Base-by-base conservation (phyloP, 64 coral and sea anemone genomes). In the Porites lutea region DNA sequence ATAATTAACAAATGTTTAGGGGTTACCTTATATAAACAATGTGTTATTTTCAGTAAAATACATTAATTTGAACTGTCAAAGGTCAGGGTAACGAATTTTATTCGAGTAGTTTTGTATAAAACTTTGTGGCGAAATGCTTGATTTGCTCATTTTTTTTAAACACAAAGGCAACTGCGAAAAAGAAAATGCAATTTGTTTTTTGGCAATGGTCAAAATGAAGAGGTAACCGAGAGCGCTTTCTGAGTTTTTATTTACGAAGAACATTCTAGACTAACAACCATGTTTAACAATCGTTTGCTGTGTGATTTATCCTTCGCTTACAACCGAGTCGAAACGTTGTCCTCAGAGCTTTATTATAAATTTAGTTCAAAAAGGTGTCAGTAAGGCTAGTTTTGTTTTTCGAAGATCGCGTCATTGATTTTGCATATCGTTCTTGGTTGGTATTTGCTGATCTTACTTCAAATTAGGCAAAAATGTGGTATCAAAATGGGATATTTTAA, bases 391-490 rank as follows among this genome's bases (percentile, higher is more conserved):
- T 55, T 78, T 78, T 78, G 19, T 14, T 7, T 78, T 54, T 78
- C 16, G 19, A 65, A 48, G 7, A 65, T 65, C 18, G 27, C 15
- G 8, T 65, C 59, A 67, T 84, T 21, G 81, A 84, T 84, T 51
- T 84, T 48, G 27, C 58, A 65, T 82, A 10, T 82, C 58, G 27
- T 5, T 62, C 62, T 18, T 13, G 3, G 13, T 51, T 15, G 49
- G 49, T 47, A 14, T 6, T 19, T 76, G 4, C 22, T 3, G 5
- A 22, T 68, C 52, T 68, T 49, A 68, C 16, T 20, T 47, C 81
- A 84, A 27, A 84, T 84, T 68, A 68, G 81, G 81, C 61, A 84
- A 84, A 84, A 57, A 48, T 9, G 52, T 44, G 48, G 19, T 65
- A 84, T 20, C 7, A 47, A 64, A 49, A 20, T 50, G 59, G 48